These are phyloP conservation scores for Rana temporaria DNA, from an alignment of 2,113 vertebrate species.

Conservation along the genomic window DNA sequence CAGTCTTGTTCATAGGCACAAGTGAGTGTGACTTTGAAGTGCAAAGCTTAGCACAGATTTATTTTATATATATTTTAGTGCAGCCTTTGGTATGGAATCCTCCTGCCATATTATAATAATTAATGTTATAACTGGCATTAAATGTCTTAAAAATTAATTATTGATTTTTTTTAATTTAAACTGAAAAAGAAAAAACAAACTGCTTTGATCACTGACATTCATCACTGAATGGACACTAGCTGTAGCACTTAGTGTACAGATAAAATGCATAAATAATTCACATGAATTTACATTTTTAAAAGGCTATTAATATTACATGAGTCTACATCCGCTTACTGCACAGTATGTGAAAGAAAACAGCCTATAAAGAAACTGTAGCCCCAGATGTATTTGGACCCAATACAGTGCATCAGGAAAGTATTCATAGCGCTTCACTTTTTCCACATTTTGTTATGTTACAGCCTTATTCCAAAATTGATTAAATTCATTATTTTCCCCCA, in stretches of 20 bases:
- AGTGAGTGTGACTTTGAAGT: too few relatives aligned
- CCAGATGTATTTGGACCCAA: constrained; percentile 6
- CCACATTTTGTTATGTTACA: too few relatives aligned
- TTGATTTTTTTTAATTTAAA: background rate
- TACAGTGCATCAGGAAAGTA: background rate
- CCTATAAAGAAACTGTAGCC: constrained; percentile 5
- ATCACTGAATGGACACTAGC: constrained; percentile 14
- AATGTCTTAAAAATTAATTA: background rate
- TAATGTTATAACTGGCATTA: background rate
- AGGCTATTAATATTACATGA: constrained; percentile 36
- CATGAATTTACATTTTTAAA: constrained; percentile 41
- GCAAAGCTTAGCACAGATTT: too few relatives aligned
- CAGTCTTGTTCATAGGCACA: too few relatives aligned
- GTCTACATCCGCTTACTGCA: constrained; percentile 4
- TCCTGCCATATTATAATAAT: too few relatives aligned
- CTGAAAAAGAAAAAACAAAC: background rate
- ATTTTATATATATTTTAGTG: too few relatives aligned
- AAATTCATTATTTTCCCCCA: too few relatives aligned
- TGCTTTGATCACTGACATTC: constrained; percentile 17
- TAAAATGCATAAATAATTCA: constrained; percentile 30
- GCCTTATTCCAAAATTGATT: too few relatives aligned
- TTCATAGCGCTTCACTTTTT: too few relatives aligned
- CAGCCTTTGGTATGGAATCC: too few relatives aligned
- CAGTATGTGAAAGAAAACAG: background rate
- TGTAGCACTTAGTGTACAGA: constrained; percentile 25